Percentiles rank a stretch among this genome's conserved stretches.
These are phyloP conservation scores for Odocoileus hemionus DNA, from an alignment of 2,113 vertebrate genomes.

Conservation along the genomic window DNA sequence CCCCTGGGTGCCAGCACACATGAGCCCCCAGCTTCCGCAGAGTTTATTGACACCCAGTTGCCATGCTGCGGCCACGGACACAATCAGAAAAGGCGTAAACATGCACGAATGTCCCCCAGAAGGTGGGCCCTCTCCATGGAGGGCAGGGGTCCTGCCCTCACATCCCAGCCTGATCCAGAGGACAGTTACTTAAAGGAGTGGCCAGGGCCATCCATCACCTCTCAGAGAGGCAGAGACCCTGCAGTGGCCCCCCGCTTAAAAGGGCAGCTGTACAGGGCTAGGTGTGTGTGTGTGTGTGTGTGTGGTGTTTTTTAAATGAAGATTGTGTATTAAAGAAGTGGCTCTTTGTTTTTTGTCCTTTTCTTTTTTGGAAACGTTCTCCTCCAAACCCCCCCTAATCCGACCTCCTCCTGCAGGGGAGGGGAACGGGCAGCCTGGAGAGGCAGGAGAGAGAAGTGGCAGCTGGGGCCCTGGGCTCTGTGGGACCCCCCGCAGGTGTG, in stretches of 20 bases:
- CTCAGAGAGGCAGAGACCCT: not conserved
- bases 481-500: not conserved
- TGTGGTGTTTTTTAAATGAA: not conserved
- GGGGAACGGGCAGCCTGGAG: constrained; percentile 65
- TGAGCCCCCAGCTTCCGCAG: not conserved
- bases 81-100: constrained; percentile 68
- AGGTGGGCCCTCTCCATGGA: not conserved
- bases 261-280: constrained; percentile 67
- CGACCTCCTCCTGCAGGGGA: constrained; percentile 11
- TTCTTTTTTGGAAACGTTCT: constrained; percentile 25
- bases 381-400: constrained; percentile 60
- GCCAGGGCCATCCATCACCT: constrained; percentile 3
- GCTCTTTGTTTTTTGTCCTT: not conserved
- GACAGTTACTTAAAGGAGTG: constrained; percentile 9
- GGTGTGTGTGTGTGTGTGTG: not conserved
- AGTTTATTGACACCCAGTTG: constrained; percentile 72
- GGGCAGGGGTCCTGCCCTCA: constrained; percentile 33
- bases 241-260: not conserved
- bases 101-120: constrained; percentile 58
- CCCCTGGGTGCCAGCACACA: not conserved
- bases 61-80: constrained; percentile 71
- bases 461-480: not conserved
- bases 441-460: constrained; percentile 21
- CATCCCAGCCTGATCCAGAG: not conserved
- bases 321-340: constrained; percentile 58